phyloP scores from a whole-genome alignment of 2,888 invertebrate genomes.

The Macrosiphum euphorbiae region DNA sequence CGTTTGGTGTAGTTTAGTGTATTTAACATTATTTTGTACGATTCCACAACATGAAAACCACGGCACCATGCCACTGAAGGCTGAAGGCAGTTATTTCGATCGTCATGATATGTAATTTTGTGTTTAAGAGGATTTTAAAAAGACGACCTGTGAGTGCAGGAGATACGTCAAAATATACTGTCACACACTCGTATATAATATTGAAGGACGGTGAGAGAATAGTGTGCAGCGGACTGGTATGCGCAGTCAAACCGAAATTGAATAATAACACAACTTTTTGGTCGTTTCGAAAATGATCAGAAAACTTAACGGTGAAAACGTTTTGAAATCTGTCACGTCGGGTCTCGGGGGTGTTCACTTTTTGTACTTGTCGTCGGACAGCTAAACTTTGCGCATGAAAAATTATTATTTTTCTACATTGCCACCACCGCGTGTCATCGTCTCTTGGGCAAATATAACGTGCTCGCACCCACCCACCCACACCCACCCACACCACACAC shows the following conservation, averaged over 20 bases:
- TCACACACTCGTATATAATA: background rate
- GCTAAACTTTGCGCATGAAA: slow-evolving; percentile 59
- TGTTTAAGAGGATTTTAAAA: background rate
- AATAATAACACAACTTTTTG: slow-evolving; percentile 57
- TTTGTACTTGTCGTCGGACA: slow-evolving; percentile 61
- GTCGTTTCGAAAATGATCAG: slow-evolving; percentile 55
- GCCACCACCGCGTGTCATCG: slow-evolving; percentile 5
- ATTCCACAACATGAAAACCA: background rate
- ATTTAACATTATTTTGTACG: background rate
- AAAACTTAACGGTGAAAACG: slow-evolving; percentile 60
- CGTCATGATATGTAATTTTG: background rate
- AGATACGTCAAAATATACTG: background rate
- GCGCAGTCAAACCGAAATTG: slow-evolving; percentile 48
- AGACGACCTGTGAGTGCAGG: background rate
- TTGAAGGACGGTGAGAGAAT: background rate
- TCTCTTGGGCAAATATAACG: slow-evolving; percentile 52
- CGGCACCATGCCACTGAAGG: background rate
- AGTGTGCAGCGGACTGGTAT: background rate
- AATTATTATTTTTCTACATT: slow-evolving; percentile 50
- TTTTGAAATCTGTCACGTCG: slow-evolving; percentile 62
- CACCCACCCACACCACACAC: background rate
- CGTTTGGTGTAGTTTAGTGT: background rate
- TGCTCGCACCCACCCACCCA: background rate
- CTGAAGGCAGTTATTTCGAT: background rate
- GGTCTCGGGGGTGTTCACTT: slow-evolving; percentile 63